These are phyloP conservation scores for Polylopha cassiicola DNA, from an alignment of 2,888 invertebrate species.

Conservation along the genomic window DNA sequence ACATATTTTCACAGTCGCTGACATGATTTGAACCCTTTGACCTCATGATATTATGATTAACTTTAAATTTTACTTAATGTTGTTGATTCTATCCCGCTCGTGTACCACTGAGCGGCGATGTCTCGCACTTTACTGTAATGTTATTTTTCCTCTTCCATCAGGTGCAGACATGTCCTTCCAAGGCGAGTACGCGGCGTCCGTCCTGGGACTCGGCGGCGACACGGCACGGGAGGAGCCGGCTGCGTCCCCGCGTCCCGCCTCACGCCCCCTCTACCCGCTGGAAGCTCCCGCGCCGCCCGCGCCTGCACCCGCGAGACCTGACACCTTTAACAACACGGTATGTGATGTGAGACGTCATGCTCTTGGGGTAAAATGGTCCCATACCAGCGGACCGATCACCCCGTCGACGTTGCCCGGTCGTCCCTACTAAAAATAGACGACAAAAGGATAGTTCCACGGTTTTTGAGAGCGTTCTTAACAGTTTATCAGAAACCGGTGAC, in stretches of 20 bases:
- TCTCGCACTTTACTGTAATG: not conserved
- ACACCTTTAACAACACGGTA: slow-evolving; percentile 29
- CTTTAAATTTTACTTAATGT: too few relatives aligned
- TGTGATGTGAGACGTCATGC: slow-evolving; percentile 33
- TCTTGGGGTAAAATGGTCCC: too few relatives aligned
- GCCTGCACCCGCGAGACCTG: slow-evolving; percentile 36
- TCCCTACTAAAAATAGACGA: too few relatives aligned
- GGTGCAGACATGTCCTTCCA: slow-evolving; percentile 93
- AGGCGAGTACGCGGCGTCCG: slow-evolving; percentile 94
- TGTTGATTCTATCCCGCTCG: too few relatives aligned
- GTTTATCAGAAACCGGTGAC: too few relatives aligned
- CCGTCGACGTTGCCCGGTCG: too few relatives aligned
- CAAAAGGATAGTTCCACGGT: too few relatives aligned
- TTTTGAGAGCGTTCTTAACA: too few relatives aligned
- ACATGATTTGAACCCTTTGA: too few relatives aligned
- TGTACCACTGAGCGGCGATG: not conserved
- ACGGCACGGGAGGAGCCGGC: slow-evolving; percentile 30
- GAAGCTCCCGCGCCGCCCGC: slow-evolving; percentile 36
- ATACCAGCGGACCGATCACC: too few relatives aligned
- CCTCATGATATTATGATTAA: too few relatives aligned
- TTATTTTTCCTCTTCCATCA: slow-evolving; percentile 34
- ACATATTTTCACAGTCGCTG: too few relatives aligned
- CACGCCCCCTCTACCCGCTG: slow-evolving; percentile 27
- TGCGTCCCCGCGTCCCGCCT: slow-evolving; percentile 41
- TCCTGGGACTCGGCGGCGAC: slow-evolving; percentile 85